These are phyloP conservation scores for Uropetala carovei DNA, from an alignment of 2,888 invertebrate species.

Conservation along the genomic window DNA sequence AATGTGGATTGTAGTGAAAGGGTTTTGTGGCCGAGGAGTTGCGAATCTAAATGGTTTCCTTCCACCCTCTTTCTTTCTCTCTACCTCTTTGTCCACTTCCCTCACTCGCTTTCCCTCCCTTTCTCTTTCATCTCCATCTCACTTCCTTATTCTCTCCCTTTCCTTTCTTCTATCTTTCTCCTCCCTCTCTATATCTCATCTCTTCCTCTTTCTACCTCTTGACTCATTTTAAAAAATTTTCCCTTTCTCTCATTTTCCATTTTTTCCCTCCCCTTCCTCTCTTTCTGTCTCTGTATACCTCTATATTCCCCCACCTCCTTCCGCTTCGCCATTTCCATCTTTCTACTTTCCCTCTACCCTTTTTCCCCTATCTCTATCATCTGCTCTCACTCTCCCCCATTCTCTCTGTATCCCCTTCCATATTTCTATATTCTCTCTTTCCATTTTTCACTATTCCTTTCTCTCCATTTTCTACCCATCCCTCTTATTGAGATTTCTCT, in stretches of 20 bases:
- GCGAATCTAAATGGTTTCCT: constrained; percentile 32
- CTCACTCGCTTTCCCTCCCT: not conserved
- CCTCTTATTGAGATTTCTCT: not conserved
- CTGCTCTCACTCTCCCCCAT: not conserved
- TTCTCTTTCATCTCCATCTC: not conserved
- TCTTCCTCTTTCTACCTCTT: not conserved
- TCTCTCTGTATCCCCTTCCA: not conserved
- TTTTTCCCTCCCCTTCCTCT: too few species aligned
- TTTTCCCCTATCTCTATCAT: not conserved
- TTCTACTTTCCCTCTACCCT: too few species aligned
- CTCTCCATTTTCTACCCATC: not conserved
- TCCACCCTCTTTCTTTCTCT: not conserved
- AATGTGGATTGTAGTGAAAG: not conserved
- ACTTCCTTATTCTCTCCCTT: not conserved
- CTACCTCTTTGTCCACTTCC: not conserved
- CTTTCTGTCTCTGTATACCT: too few species aligned
- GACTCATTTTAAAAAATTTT: not conserved
- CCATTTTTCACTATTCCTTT: not conserved
- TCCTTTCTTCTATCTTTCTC: not conserved
- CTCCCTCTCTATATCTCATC: not conserved
- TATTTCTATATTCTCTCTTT: not conserved
- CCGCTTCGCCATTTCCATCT: too few species aligned
- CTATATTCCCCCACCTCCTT: too few species aligned
- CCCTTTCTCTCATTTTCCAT: not conserved
- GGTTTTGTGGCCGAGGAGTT: not conserved